These are phyloP conservation scores for Rynchops niger DNA, from an alignment of 2,113 vertebrate genomes.

Conservation along the genomic window DNA sequence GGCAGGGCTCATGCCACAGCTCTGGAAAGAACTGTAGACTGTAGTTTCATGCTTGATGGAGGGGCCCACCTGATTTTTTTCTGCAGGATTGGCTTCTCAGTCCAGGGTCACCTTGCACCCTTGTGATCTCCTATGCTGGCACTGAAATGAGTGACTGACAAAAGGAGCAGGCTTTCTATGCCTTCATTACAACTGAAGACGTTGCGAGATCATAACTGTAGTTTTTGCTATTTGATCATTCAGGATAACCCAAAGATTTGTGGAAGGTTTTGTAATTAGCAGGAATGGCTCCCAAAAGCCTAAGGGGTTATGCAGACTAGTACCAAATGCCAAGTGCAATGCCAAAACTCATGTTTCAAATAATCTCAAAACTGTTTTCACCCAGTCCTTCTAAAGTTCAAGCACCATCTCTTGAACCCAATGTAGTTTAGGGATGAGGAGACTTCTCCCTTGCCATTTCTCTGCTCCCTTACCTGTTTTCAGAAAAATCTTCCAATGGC, in stretches of 20 bases:
- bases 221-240: not conserved
- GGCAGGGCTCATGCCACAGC: not conserved
- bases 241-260: not conserved
- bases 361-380: not conserved
- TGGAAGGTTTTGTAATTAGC: not conserved
- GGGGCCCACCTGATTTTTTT: fast-evolving
- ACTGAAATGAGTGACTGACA: not conserved
- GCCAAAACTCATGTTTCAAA: not conserved
- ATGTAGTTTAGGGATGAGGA: not conserved
- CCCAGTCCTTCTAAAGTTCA: not conserved
- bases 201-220: fast-evolving
- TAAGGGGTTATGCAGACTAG: not conserved
- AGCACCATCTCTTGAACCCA: not conserved
- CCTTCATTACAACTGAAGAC: not conserved
- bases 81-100: not conserved
- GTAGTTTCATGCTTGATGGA: not conserved
- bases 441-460: not conserved
- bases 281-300: not conserved
- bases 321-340: not conserved
- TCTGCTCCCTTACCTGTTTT: not conserved
- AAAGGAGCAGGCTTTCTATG: not conserved
- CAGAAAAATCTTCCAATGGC: not conserved
- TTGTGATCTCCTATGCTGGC: not conserved
- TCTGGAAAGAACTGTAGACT: not conserved
- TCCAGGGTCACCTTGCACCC: not conserved